Evolutionary conservation across 2,113 vertebrate species (phyloP), one percentile per base, ranked within the genome.

Genomic region (Malurus alboscapulatus): DNA sequence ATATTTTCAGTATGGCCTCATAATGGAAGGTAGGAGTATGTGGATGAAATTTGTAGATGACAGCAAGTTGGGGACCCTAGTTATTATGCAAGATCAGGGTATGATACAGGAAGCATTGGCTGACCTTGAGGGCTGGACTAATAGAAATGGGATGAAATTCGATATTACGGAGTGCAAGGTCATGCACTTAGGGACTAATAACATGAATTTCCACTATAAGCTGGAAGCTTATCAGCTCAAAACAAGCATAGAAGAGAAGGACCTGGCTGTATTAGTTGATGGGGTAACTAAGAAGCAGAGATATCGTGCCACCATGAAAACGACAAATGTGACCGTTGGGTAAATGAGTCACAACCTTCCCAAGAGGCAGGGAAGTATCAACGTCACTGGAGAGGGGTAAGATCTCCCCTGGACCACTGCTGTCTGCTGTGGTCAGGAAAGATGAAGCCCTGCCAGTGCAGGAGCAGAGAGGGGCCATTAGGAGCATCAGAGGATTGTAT

Each of bases 161-260:
- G 88, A 96, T 96, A 96, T 67, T 72, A 45, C 57, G 77, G 88
- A 94, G 86, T 78, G 69, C 88, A 81, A 88, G 92, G 86, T 88
- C 88, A 81, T 68, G 72, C 92, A 92, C 91, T 94, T 95, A 75
- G 88, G 94, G 86, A 95, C 48, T 82, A 93, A 96, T 90, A 95
- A 92, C 92, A 96, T 1, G 92, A 92, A 90, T 95, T 96, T 95
- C 86, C 88, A 95, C 92, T 95, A 94, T 81, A 90, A 81, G 61
- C 40, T 94, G 94, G 78, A 74, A 69, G 73, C 95, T 96, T 95
- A 96, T 96, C 91, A 84, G 90, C 61, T 92, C 2, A 2, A 93
- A 93, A 95, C 76, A 88, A 93, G 65, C 1, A 0, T 32, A 84
- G 76, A 88, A 88, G 61, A 92, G 83, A 96, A 95, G 93, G 92